A percentile compares a stretch with the other conserved stretches of the same genome.
Conservation (phyloP, 2,113 vertebrate species). For the Enhydra lutris region DNA sequence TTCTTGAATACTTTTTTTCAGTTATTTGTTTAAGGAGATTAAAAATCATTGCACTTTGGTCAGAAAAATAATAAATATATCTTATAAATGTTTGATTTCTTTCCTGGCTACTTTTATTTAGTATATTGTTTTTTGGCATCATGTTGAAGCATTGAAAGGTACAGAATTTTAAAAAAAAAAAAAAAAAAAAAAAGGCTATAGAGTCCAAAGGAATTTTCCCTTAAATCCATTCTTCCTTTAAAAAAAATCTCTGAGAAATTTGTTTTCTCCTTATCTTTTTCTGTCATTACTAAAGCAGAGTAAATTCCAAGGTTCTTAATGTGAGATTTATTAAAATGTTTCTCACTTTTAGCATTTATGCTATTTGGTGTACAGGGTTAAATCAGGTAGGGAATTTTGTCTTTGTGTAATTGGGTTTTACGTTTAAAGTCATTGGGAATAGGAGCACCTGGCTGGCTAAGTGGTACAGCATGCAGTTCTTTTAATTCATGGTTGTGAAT, state of each 20-base stretch:
- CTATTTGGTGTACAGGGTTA: constrained; percentile 30
- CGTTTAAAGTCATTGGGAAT: constrained; percentile 48
- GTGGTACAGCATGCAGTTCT: neutral
- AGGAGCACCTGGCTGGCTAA: neutral
- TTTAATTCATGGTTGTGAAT: neutral
- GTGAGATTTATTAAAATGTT: constrained; percentile 49
- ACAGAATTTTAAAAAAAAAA: neutral
- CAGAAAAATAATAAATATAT: constrained; percentile 74
- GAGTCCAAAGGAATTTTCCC: constrained; percentile 20
- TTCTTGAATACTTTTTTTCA: constrained; percentile 74
- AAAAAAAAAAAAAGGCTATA: neutral
- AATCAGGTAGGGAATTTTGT: constrained; percentile 31
- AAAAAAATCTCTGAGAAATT: constrained; percentile 35
- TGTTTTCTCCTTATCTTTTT: neutral
- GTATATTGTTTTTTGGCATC: neutral
- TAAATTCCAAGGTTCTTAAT: constrained; percentile 9
- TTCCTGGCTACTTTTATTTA: constrained; percentile 62
- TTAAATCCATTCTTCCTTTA: constrained; percentile 30
- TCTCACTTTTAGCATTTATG: neutral
- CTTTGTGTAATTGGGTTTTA: constrained; percentile 59
- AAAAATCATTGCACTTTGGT: constrained; percentile 83
- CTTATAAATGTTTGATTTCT: constrained; percentile 65
- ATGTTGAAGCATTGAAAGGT: constrained; percentile 54
- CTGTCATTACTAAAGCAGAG: neutral
- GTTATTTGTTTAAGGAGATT: constrained; percentile 70